These are phyloP conservation scores for Neogobius melanostomus DNA, from an alignment of 2,113 vertebrate genomes.

Conservation along the genomic window DNA sequence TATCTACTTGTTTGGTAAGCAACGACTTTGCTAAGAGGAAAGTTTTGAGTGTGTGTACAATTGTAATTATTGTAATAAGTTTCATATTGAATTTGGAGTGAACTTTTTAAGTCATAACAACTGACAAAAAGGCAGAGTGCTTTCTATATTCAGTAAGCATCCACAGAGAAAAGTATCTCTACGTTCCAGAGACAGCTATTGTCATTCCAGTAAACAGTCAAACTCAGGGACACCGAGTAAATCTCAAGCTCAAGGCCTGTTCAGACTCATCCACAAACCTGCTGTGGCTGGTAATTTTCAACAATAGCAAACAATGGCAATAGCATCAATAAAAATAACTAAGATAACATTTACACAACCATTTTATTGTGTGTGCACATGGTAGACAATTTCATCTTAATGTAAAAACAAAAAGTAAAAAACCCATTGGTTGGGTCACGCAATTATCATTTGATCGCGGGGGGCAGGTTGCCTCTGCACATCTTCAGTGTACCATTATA, in stretches of 20 bases:
- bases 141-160: background rate
- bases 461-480: no score
- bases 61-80: no score
- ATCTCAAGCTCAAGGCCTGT: conserved; percentile 10
- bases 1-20: no score
- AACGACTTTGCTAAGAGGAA: no score
- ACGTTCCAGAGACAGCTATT: background rate
- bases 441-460: no score
- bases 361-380: no score
- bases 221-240: conserved; percentile 8
- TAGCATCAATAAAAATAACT: background rate
- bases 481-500: no score
- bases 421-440: no score
- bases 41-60: no score
- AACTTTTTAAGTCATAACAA: background rate
- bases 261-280: conserved; percentile 8
- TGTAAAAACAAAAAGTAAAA: no score
- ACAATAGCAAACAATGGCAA: conserved; percentile 2
- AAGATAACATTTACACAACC: background rate
- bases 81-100: background rate
- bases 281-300: background rate
- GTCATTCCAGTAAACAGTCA: conserved; percentile 4
- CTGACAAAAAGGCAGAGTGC: background rate
- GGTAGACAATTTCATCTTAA: no score
- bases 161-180: background rate